Conservation (phyloP, 1,140 invertebrate species). For the Drosophila saltans region DNA sequence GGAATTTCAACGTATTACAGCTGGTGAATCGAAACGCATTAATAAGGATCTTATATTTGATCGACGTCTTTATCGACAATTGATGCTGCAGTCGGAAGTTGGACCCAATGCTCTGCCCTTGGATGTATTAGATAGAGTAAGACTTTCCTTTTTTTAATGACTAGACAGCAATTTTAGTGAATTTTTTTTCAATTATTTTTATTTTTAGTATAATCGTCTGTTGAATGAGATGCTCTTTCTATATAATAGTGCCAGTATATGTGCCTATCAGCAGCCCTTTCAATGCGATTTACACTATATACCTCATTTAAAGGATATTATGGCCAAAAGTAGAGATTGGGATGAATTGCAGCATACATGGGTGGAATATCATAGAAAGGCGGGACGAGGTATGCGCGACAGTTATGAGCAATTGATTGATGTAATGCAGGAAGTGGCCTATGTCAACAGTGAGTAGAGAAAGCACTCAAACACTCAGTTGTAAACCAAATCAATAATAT, state of each 20-base stretch:
- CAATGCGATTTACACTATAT: conserved; percentile 91
- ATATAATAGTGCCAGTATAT: conserved; percentile 94
- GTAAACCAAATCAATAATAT: neutral
- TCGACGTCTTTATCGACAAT: conserved; percentile 88
- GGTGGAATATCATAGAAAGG: conserved; percentile 93
- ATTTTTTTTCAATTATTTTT: neutral
- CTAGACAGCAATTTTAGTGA: neutral
- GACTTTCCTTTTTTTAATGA: conserved; percentile 32
- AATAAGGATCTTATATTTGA: conserved; percentile 88
- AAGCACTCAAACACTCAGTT: neutral
- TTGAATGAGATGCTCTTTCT: conserved; percentile 94
- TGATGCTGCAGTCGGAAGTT: conserved; percentile 90
- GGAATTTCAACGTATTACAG: conserved; percentile 90
- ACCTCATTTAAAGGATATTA: conserved; percentile 88
- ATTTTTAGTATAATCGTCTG: conserved; percentile 91
- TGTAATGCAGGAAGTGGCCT: conserved; percentile 93
- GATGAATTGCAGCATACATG: conserved; percentile 93
- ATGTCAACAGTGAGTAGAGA: conserved; percentile 90
- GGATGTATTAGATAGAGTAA: conserved; percentile 92
- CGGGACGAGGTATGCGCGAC: conserved; percentile 90
- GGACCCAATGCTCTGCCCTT: conserved; percentile 93
- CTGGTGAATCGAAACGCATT: conserved; percentile 88
- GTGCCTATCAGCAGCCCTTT: conserved; percentile 92
- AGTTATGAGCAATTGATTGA: conserved; percentile 92
- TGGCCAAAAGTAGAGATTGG: conserved; percentile 91